Base-by-base conservation (phyloP, 2,113 vertebrate species). In the Paramormyrops kingsleyae region DNA sequence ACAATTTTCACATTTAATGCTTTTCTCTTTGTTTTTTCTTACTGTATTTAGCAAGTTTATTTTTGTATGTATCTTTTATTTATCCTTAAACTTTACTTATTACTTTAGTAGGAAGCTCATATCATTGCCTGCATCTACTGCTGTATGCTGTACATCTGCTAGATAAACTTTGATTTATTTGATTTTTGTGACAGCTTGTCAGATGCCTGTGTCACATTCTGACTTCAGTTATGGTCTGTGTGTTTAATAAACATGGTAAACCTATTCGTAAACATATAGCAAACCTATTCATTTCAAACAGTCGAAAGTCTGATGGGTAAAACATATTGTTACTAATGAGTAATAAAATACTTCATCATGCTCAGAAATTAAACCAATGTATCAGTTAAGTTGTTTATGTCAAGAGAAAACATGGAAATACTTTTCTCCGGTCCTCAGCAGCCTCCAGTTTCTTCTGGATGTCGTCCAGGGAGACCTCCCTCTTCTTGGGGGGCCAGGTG, bases 361-460 rank as follows among this genome's bases (percentile, higher is more conserved):
- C 70, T 83, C 39, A 24, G 17, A 83, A 84, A 3, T 84, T 44
- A 83, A 83, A 24, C 19, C 8, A 24, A 47, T 47, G n/a, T 2
- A 24, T 47, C 44, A 47, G 83, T 19, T 84, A 84, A 27, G 42
- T 53, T 19, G 31, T 87, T 87, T 53, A 21, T 31, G 5, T 87
- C n/a, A 87, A 24, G 85, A 12, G 56, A 24, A 44, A 24, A 42
- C 27, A 91, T 13, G 70, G 31, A 42, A 91, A 96, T 93, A 98
- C 99, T 97, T 95, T 99, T 93, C 99, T 97, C 89, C 99, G 96
- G 88, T 98, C 97, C 88, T 99, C 98, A 0, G 98, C 99, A 77
- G 98, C 98, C 93, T 99, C 98, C 94, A 99, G 95, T 92, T 98
- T 97, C 95, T 98, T 98, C 96, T 99, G 97, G 93, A 99, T 97